Conservation (phyloP, 2,888 invertebrate genomes). For the Fragum whitleyi region DNA sequence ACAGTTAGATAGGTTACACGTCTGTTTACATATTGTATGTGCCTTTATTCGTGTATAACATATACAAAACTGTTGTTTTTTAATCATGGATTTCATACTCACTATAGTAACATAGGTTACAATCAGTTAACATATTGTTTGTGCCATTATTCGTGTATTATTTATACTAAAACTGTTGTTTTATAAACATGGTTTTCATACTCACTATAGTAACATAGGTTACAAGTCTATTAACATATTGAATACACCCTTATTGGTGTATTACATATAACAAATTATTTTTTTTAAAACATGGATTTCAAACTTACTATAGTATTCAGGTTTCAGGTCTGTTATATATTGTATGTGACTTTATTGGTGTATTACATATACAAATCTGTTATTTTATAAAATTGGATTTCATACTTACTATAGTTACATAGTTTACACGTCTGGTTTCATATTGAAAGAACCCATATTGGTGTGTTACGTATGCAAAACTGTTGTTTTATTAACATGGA, state of each 20-base stretch:
- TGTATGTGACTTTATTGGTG: conserved; percentile 16
- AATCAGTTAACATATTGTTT: conserved; percentile 32
- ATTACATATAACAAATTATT: too few relatives aligned
- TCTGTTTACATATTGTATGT: too few relatives aligned
- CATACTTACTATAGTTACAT: conserved; percentile 33
- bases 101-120: conserved; percentile 38
- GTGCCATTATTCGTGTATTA: conserved; percentile 12
- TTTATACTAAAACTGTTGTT: conserved; percentile 8
- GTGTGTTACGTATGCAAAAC: conserved; percentile 17
- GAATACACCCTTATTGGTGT: too few relatives aligned
- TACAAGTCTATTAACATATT: too few relatives aligned
- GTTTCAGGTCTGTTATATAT: conserved; percentile 35
- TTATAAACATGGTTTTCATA: too few relatives aligned
- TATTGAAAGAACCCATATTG: conserved; percentile 14
- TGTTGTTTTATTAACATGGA: too few relatives aligned
- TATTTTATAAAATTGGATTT: conserved; percentile 2
- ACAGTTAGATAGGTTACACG: too few relatives aligned
- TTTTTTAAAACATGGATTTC: too few relatives aligned
- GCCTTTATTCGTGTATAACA: conserved; percentile 18
- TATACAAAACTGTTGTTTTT: too few relatives aligned
- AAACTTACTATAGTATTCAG: conserved; percentile 35
- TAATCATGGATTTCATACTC: too few relatives aligned
- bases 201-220: too few relatives aligned
- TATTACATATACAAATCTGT: conserved; percentile 12
- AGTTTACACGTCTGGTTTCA: conserved; percentile 40